phyloP scores from a whole-genome alignment of 2,888 invertebrate genomes.

The Holacanthella duospinosa region DNA sequence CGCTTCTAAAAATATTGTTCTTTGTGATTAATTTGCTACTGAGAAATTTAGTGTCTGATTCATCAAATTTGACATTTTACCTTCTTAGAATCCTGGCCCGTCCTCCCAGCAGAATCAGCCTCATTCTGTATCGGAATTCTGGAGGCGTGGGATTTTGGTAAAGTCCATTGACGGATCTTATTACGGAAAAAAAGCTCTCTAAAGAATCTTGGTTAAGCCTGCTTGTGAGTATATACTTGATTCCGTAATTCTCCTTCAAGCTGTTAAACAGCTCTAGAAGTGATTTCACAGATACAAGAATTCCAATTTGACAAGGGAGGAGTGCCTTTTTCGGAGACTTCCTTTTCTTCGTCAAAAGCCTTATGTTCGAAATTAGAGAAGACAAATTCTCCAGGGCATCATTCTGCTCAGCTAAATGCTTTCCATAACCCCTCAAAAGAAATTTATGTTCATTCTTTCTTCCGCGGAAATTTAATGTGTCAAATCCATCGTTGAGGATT shows the following conservation, averaged over 20 bases:
- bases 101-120: background rate
- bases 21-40: no score
- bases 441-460: background rate
- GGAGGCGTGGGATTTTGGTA: background rate
- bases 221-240: background rate
- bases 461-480: no score
- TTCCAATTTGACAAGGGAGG: background rate
- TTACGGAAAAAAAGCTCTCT: background rate
- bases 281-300: background rate
- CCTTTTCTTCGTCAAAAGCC: background rate
- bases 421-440: background rate
- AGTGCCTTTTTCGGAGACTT: background rate
- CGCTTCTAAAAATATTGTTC: no score
- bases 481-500: no score
- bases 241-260: background rate
- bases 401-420: background rate
- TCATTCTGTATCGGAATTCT: background rate
- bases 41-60: no score
- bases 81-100: background rate
- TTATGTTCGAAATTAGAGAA: background rate
- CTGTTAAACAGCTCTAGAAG: background rate
- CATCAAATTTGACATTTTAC: background rate
- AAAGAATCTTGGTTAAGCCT: background rate
- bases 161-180: background rate
- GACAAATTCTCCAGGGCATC: background rate